A percentile compares a stretch with the other conserved stretches of the same genome.
Evolutionary conservation across 2,113 vertebrate species (phyloP).

Genomic region (Sebastes schlegelii): DNA sequence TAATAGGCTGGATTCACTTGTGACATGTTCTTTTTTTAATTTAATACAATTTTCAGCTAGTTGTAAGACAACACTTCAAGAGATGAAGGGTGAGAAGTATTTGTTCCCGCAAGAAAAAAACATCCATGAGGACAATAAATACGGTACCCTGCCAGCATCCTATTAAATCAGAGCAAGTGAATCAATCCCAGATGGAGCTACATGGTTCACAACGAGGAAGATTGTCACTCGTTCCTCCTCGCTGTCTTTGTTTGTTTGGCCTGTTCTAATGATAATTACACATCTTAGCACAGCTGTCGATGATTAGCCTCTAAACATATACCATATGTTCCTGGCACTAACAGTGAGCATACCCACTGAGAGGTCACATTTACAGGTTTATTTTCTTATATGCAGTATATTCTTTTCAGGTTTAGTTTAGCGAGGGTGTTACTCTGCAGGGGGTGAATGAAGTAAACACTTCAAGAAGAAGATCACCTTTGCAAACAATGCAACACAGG

Average conservation of each 20-base stretch:
- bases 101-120: conserved; percentile 16
- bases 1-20: conserved; percentile 13
- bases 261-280: conserved; percentile 15
- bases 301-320: conserved; percentile 32
- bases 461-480: background rate
- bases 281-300: conserved; percentile 10
- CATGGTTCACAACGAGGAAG: background rate
- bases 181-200: conserved; percentile 63
- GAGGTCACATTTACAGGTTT: background rate
- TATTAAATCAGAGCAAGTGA: conserved; percentile 38
- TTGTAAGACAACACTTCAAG: conserved; percentile 1
- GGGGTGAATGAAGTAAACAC: background rate
- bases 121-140: conserved; percentile 40
- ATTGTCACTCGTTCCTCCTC: conserved; percentile 48
- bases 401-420: background rate
- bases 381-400: background rate
- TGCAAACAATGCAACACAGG: background rate
- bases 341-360: background rate
- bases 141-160: conserved; percentile 9
- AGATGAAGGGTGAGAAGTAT: conserved; percentile 16
- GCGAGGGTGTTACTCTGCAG: background rate
- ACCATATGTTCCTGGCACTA: background rate
- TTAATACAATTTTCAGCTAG: background rate
- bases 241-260: conserved; percentile 54
- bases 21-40: background rate